Percentiles rank a stretch among this genome's conserved stretches.
These are phyloP conservation scores for Ips typographus DNA, from an alignment of 1,140 invertebrate species.

Conservation along the genomic window DNA sequence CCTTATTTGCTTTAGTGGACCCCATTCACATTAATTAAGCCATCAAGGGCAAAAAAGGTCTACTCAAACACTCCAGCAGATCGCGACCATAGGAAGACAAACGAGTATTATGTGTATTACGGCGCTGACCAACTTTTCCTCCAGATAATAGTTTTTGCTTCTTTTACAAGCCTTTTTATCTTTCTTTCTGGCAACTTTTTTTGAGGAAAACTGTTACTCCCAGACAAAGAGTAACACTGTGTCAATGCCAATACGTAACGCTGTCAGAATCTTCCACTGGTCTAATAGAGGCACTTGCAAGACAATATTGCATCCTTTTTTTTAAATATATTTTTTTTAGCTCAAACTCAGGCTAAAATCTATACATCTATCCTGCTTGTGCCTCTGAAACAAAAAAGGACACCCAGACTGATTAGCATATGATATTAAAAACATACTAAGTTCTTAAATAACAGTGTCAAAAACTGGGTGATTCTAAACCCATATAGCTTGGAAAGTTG, in stretches of 20 bases:
- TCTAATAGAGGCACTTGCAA: slow-evolving; percentile 54
- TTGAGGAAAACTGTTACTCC: background rate
- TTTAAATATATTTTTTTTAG: slow-evolving; percentile 39
- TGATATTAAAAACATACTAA: slow-evolving; percentile 32
- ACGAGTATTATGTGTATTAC: slow-evolving; percentile 11
- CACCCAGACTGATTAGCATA: slow-evolving; percentile 62
- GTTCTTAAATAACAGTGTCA: background rate
- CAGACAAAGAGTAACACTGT: background rate
- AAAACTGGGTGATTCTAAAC: slow-evolving; percentile 16
- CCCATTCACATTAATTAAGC: background rate
- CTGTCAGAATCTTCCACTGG: slow-evolving; percentile 48
- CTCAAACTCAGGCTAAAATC: slow-evolving; percentile 42
- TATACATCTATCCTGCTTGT: slow-evolving; percentile 65
- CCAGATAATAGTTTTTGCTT: slow-evolving; percentile 12
- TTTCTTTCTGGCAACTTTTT: background rate
- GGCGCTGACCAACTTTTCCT: slow-evolving; percentile 1
- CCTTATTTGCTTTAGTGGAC: slow-evolving; percentile 51
- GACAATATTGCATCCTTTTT: slow-evolving; percentile 51
- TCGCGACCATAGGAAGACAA: slow-evolving; percentile 51
- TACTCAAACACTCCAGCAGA: slow-evolving; percentile 37
- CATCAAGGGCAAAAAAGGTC: slow-evolving; percentile 4
- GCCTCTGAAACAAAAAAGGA: slow-evolving; percentile 73
- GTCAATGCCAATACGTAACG: slow-evolving; percentile 40
- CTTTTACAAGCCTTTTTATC: background rate
- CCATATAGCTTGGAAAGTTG: background rate